Conservation (phyloP, 2,888 invertebrate genomes). For the Caenorhabditis sp. region DNA sequence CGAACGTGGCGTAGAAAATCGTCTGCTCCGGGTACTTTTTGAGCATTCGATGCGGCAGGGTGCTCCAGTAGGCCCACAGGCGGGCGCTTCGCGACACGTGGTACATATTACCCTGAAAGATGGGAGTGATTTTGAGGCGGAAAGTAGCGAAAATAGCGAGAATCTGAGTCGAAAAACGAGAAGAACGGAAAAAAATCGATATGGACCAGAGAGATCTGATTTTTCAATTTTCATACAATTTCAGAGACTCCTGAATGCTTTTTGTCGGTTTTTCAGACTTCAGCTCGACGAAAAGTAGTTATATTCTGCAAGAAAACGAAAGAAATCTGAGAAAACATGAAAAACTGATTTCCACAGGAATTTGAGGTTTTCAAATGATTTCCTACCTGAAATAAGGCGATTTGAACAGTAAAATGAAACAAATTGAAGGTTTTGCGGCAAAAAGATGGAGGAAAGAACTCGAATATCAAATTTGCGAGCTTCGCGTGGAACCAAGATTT, state of each 20-base stretch:
- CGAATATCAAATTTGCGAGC: background rate
- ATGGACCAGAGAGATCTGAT: too few species aligned
- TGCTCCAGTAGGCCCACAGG: slow-evolving; percentile 72
- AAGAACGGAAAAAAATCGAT: slow-evolving; percentile 5
- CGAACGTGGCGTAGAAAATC: slow-evolving; percentile 77
- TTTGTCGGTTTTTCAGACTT: too few species aligned
- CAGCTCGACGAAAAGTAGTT: too few species aligned
- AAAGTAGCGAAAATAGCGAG: background rate
- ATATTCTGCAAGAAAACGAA: too few species aligned
- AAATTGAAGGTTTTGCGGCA: too few species aligned
- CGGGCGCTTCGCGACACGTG: slow-evolving; percentile 71
- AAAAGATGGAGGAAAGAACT: background rate
- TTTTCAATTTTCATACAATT: too few species aligned
- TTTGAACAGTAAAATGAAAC: too few species aligned
- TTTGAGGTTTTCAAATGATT: too few species aligned
- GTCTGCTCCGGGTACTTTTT: slow-evolving; percentile 77
- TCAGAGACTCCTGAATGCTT: too few species aligned
- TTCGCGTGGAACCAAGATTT: background rate
- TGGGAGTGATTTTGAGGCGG: background rate
- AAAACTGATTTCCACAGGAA: too few species aligned
- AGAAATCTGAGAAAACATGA: too few species aligned
- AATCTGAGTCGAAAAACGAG: background rate
- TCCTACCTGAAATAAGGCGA: too few species aligned
- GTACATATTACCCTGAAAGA: slow-evolving; percentile 63
- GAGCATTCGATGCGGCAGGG: slow-evolving; percentile 70